Conservation (phyloP, 2,113 vertebrate genomes). For the Centropristis striata region DNA sequence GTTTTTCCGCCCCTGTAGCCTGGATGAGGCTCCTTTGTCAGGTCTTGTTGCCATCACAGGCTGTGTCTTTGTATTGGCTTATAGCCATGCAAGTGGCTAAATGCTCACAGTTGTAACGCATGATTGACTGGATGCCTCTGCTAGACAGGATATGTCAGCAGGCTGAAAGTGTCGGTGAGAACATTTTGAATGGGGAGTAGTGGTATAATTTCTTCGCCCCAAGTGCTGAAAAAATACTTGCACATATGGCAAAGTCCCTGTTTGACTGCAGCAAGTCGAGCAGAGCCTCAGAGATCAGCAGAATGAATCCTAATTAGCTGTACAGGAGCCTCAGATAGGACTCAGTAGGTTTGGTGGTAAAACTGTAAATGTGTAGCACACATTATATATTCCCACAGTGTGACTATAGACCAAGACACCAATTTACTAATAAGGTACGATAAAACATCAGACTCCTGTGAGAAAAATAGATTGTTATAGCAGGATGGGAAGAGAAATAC, state of each 20-base stretch:
- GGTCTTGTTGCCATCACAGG: constrained; percentile 31
- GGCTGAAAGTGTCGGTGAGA: constrained; percentile 12
- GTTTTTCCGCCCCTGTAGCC: constrained; percentile 18
- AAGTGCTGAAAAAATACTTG: constrained; percentile 1
- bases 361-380: not conserved
- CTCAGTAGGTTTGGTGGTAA: not conserved
- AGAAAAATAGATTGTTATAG: not conserved
- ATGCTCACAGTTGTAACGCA: constrained; percentile 19
- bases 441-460: not conserved
- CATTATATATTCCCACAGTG: constrained; percentile 18
- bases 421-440: constrained; percentile 1
- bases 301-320: constrained; percentile 24
- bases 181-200: not conserved
- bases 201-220: not conserved
- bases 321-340: not conserved
- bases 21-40: constrained; percentile 22
- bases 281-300: not conserved
- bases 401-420: not conserved
- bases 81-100: not conserved
- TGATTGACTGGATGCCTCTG: constrained; percentile 25
- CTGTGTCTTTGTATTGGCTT: constrained; percentile 14
- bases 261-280: not conserved
- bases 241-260: constrained; percentile 10
- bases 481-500: not conserved
- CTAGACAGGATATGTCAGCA: constrained; percentile 6